Base-by-base conservation (phyloP, 1,140 invertebrate species). In the Procambarus virginalis region DNA sequence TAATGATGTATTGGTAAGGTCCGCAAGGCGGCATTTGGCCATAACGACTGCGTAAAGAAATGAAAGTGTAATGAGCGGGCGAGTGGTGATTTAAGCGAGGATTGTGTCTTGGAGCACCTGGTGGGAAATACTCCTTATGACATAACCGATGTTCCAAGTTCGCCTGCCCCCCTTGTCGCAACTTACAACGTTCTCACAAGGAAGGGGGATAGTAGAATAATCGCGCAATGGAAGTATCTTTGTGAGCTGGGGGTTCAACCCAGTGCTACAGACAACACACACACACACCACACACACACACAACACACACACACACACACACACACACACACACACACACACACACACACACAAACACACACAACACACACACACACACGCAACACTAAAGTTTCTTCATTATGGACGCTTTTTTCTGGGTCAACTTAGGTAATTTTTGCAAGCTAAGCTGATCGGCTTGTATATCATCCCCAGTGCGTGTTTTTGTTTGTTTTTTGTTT, bases 71-170 rank as follows among this genome's bases (percentile, higher is more conserved):
- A 88, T 88, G 86, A 88, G 78, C 68, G n/a, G 78, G 46, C 51
- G 60, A n/a, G 77, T 80, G 79, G 83, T 81, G 73, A 73, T 86
- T 77, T 86, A 68, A 86, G 84, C n/a, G 6, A 10, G 22, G 68
- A 6, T 34, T 73, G n/a, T 20, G 68, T 20, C 14, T 20, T 20
- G 68, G 64, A 49, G 46, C 88, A 89, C 81, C 88, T 89, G 88
- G 73, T 51, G 86, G 78, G 78, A 60, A 70, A 79, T 78, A 84
- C 45, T 58, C 82, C 73, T 79, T 84, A 89, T 84, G 78, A 70
- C 70, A 55, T 89, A 89, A 89, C 80, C 81, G 88, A 89, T 89
- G 88, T 84, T 89, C 76, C 75, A 89, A 89, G 80, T 89, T 89
- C 84, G 58, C 81, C 81, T 79, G 84, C 88, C 79, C 70, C 55